Evolutionary conservation across 2,888 invertebrate genomes (phyloP).

Genomic region (Drosophila lacicola): DNA sequence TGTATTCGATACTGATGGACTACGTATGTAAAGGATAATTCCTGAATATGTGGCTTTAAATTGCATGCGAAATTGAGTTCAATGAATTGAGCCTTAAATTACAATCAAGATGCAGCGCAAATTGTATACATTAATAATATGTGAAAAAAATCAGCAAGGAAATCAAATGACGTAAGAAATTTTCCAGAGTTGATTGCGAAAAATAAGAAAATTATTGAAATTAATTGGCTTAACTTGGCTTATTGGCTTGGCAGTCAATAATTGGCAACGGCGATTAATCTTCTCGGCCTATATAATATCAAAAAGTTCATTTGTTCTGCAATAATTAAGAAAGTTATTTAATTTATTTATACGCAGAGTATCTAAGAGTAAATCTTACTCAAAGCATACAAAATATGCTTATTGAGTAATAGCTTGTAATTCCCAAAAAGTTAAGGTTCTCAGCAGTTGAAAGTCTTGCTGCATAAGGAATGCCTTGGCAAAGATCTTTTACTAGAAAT

Average conservation of each 20-base stretch:
- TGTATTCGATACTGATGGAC: slow-evolving; percentile 11
- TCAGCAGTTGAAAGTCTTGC: background rate
- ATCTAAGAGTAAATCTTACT: too few relatives aligned
- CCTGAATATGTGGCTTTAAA: slow-evolving; percentile 47
- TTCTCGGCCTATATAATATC: too few relatives aligned
- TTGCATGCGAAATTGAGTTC: slow-evolving; percentile 48
- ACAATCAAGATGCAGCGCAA: slow-evolving; percentile 12
- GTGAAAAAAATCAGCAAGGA: background rate
- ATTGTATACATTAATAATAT: slow-evolving; percentile 1
- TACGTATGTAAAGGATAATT: slow-evolving; percentile 38
- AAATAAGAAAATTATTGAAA: background rate
- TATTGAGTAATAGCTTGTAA: background rate
- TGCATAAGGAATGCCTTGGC: background rate
- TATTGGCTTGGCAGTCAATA: too few relatives aligned
- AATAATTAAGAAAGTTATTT: too few relatives aligned
- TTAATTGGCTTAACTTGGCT: slow-evolving; percentile 1
- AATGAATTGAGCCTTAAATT: slow-evolving; percentile 33
- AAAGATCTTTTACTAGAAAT: background rate
- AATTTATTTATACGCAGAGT: too few relatives aligned
- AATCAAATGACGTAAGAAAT: slow-evolving; percentile 5
- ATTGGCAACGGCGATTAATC: too few relatives aligned
- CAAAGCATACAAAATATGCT: too few relatives aligned
- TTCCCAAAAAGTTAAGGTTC: background rate
- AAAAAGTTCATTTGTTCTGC: too few relatives aligned
- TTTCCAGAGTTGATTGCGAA: background rate